phyloP scores from a whole-genome alignment of 2,797 vertebrate species.

The Lepus oiostolus region DNA sequence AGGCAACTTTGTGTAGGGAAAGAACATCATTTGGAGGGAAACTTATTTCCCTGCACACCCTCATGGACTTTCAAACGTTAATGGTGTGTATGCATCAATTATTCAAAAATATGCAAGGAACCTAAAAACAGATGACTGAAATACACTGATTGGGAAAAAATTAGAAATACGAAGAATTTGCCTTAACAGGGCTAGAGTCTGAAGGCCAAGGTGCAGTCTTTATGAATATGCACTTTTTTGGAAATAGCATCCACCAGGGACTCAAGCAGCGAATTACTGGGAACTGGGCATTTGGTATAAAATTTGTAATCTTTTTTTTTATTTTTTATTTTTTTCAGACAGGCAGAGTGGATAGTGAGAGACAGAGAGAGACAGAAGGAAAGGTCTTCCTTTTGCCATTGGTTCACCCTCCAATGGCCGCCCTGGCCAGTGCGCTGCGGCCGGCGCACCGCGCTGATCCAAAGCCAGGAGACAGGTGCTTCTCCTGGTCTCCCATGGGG shows the following conservation, averaged over 20 bases:
- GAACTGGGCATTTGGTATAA: not conserved
- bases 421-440: too few species aligned
- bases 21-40: not conserved
- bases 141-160: not conserved
- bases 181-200: not conserved
- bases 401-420: too few species aligned
- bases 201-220: not conserved
- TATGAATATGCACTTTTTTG: not conserved
- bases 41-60: not conserved
- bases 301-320: too few species aligned
- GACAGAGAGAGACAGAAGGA: too few species aligned
- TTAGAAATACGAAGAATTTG: not conserved
- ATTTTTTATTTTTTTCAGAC: too few species aligned
- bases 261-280: not conserved
- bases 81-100: not conserved
- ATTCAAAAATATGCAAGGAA: constrained; percentile 44
- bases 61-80: not conserved
- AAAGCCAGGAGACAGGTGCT: too few species aligned
- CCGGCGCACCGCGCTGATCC: too few species aligned
- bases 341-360: too few species aligned
- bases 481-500: too few species aligned
- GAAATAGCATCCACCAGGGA: not conserved
- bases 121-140: constrained; percentile 42
- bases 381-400: too few species aligned
- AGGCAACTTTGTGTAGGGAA: not conserved